A percentile compares a stretch with the other conserved stretches of the same genome.
Conservation (phyloP, 2,797 vertebrate genomes). For the Chaunax sp. region DNA sequence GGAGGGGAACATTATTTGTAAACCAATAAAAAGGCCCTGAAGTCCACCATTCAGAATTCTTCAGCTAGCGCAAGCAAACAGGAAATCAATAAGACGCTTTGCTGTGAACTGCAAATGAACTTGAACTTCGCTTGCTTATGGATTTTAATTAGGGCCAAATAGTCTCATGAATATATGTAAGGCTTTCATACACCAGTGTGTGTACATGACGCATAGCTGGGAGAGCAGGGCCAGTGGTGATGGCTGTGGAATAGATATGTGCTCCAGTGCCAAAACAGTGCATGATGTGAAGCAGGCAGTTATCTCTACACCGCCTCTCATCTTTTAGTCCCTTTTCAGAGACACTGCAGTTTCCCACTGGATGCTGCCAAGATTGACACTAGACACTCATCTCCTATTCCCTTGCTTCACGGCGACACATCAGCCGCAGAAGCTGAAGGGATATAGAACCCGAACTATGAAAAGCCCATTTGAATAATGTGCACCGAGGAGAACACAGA, state of each 20-base stretch:
- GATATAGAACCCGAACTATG: constrained; percentile 52
- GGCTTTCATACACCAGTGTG: constrained; percentile 34
- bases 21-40: constrained; percentile 35
- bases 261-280: constrained; percentile 59
- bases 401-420: constrained; percentile 47
- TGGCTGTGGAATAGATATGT: constrained; percentile 46
- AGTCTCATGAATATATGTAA: constrained; percentile 75
- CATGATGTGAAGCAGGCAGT: constrained; percentile 50
- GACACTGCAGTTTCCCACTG: constrained; percentile 57
- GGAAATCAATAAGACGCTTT: constrained; percentile 74
- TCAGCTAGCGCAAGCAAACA: constrained; percentile 50
- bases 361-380: constrained; percentile 66
- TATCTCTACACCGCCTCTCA: constrained; percentile 63
- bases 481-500: constrained; percentile 69
- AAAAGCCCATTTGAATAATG: constrained; percentile 74
- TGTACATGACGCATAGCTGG: constrained; percentile 41
- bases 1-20: constrained; percentile 34
- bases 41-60: constrained; percentile 44
- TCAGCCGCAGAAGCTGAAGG: constrained; percentile 50
- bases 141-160: constrained; percentile 76
- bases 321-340: constrained; percentile 72
- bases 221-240: constrained; percentile 41
- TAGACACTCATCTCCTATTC: constrained; percentile 56
- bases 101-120: constrained; percentile 77
- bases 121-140: constrained; percentile 66